phyloP scores from a whole-genome alignment of 2,888 invertebrate genomes.

The Cantharis rustica region DNA sequence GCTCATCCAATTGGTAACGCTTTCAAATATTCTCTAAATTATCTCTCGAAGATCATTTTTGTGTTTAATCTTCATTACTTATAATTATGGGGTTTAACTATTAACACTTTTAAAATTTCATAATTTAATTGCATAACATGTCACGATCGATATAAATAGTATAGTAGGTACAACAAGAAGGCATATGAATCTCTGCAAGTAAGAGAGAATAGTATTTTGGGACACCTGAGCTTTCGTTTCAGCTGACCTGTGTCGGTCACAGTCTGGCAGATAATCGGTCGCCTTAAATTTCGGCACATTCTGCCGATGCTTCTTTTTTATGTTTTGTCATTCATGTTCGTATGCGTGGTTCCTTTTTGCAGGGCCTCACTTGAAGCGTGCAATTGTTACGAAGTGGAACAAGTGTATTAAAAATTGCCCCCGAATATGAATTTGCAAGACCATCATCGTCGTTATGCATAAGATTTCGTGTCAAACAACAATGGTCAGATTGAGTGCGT shows the following conservation, averaged over 20 bases:
- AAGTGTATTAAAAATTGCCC: constrained; percentile 22
- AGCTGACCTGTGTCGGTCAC: constrained; percentile 48
- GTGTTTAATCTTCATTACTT: background rate
- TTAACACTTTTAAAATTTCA: background rate
- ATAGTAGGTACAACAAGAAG: background rate
- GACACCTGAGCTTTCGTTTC: constrained; percentile 36
- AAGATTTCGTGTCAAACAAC: constrained; percentile 27
- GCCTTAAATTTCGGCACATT: constrained; percentile 43
- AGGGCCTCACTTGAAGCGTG: constrained; percentile 12
- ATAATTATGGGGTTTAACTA: background rate
- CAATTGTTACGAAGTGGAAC: constrained; percentile 15
- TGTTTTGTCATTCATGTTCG: constrained; percentile 34
- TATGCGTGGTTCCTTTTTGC: constrained; percentile 33
- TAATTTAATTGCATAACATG: background rate
- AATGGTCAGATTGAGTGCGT: constrained; percentile 40
- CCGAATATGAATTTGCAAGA: constrained; percentile 22
- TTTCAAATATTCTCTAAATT: background rate
- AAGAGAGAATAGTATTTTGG: background rate
- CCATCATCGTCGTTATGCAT: constrained; percentile 17
- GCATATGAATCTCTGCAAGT: background rate
- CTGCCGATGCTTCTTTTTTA: constrained; percentile 26
- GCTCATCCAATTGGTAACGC: background rate
- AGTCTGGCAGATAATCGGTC: constrained; percentile 46
- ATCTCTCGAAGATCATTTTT: background rate
- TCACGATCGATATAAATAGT: background rate